A percentile compares a stretch with the other conserved stretches of the same genome.
Evolutionary conservation across 2,797 vertebrate genomes (phyloP).

Genomic region (Poeciliopsis turneri): DNA sequence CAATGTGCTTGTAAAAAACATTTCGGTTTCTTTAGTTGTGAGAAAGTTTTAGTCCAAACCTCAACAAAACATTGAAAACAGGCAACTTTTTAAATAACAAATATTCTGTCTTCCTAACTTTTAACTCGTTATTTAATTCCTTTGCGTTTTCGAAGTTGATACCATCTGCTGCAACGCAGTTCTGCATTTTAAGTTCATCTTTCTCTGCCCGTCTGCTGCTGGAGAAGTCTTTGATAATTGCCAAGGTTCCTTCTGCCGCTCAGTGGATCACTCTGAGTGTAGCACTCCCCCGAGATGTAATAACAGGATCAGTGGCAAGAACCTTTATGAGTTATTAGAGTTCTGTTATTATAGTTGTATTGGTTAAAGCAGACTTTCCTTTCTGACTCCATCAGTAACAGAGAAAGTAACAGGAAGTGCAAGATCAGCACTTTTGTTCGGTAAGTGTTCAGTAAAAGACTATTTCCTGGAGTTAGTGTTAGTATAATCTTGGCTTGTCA

Average conservation of each 20-base stretch:
- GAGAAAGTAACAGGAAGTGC: background rate
- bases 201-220: background rate
- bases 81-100: background rate
- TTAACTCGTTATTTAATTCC: background rate
- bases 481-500: background rate
- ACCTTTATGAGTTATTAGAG: background rate
- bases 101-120: background rate
- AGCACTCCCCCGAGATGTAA: background rate
- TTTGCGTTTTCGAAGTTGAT: background rate
- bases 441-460: background rate
- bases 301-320: background rate
- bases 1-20: background rate
- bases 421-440: background rate
- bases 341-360: background rate
- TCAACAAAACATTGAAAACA: background rate
- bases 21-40: background rate
- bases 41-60: background rate
- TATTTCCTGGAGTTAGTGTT: slow-evolving; percentile 1
- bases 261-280: background rate
- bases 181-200: background rate
- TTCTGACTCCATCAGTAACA: background rate
- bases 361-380: background rate
- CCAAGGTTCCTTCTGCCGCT: slow-evolving; percentile 4
- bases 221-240: background rate
- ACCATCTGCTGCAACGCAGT: background rate